Evolutionary conservation across 2,113 vertebrate species (phyloP), one percentile per base, ranked within the genome.

Genomic region (Erythrolamprus reginae): DNA sequence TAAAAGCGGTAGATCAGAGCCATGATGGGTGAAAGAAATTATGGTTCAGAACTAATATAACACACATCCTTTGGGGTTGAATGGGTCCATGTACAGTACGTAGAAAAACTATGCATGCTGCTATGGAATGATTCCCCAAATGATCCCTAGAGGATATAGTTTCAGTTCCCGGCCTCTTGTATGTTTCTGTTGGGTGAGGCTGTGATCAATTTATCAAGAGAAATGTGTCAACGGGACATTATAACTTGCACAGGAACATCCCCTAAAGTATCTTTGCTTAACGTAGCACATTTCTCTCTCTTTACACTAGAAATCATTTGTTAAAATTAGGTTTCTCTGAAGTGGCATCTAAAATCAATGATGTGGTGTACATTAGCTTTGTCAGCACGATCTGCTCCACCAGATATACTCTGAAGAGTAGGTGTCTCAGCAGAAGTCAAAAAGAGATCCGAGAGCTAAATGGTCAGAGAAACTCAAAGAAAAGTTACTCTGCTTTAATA

Each of bases 291-390:
- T 88, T 88, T 58, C 13, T 45, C 52, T 24, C 53, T 88, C 9
- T 2, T n/a, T 52, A 19, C 8, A 13, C 42, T 42, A 61, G 86
- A 82, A 91, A 91, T 83, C 90, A 88, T 91, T 88, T 91, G 90
- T 91, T 91, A 91, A 88, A 91, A 91, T 91, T 91, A 88, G 90
- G n/a, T 82, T 83, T 88, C 90, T 88, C 70, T 88, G 70, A 88
- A 83, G 90, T 88, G 82, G 86, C 86, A 91, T 88, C 90, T 88
- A 86, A 91, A 91, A 91, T 91, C 90, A 91, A 91, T 91, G 90
- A 51, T 91, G 86, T 84, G 90, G 52, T 12, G 2, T 50, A 38
- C 45, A 48, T 56, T 38, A 51, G 86, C 53, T 56, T 51, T 61
- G 90, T 91, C 86, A 83, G 86, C 90, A 88, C 3, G 52, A 88